Evolutionary conservation across 1,140 invertebrate genomes (phyloP), one percentile per base, ranked within the genome.

Genomic region (Paraescarpia echinospica): DNA sequence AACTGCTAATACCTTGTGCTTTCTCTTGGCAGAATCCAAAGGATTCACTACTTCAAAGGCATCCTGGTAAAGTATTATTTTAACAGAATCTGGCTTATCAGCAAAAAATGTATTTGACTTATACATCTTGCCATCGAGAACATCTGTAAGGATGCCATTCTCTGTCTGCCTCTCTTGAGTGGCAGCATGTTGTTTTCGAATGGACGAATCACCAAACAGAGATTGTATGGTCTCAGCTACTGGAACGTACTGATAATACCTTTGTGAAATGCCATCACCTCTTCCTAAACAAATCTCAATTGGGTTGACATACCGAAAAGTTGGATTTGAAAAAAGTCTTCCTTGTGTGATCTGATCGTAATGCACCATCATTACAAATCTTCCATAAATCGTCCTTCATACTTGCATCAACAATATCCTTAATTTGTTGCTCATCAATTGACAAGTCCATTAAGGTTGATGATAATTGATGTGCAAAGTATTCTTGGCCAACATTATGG

Each of bases 41-140:
- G 91, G 91, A 48, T 92, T 92, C 22, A 92, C 91, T 12, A 92
- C 5, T 41, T 92, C 91, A 92, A 92, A 92, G 18, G 91, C 35
- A 92, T 92, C 91, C 35, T 92, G 33, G 22, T 92, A 92, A 4
- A 92, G 34, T 34, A 92, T 91, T 41, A 91, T 34, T 5, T 51
- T n/a, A 77, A 91, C 34, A 34, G 90, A 34, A 91, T 91, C 90
- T 91, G 90, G 90, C 34, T 31, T 35, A 91, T 34, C 5, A 34
- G 34, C 33, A 33, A 91, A 91, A 91, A 91, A 41, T 91, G 34
- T 41, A 91, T 18, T 91, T 34, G 4, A 14, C 41, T 34, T 91
- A 33, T 35, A 91, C 31, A 91, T 41, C 41, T 31, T 34, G 41
- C 90, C 90, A 91, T 91, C 90, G 9, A 41, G 34, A 41, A 91